These are phyloP conservation scores for Protosalanx chinensis DNA, from an alignment of 2,797 vertebrate genomes.

Conservation along the genomic window DNA sequence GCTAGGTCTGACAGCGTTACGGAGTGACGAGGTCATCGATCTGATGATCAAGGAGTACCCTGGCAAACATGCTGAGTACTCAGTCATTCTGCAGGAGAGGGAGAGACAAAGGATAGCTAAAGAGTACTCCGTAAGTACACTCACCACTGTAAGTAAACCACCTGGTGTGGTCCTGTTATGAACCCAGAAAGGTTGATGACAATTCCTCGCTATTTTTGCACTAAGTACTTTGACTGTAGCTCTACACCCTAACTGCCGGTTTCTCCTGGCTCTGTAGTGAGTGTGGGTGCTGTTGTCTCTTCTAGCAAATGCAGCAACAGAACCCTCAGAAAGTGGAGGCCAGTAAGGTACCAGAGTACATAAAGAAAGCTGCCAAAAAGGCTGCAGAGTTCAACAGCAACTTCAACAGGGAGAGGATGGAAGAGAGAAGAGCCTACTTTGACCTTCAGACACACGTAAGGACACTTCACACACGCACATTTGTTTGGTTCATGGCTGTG, in stretches of 20 bases:
- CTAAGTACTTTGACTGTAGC: not conserved
- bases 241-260: not conserved
- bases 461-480: not conserved
- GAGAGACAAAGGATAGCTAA: conserved; percentile 95
- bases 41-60: conserved; percentile 99
- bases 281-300: conserved; percentile 17
- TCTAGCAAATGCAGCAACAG: conserved; percentile 97
- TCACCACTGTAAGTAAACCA: conserved; percentile 39
- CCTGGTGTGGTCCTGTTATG: not conserved
- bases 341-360: conserved; percentile 98
- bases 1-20: conserved; percentile 91
- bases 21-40: conserved; percentile 98
- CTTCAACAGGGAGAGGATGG: conserved; percentile 96
- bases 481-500: not conserved
- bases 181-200: not conserved
- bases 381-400: conserved; percentile 98
- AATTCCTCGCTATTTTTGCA: not conserved
- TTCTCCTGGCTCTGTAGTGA: no score
- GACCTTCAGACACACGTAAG: conserved; percentile 89
- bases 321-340: conserved; percentile 97
- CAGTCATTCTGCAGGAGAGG: conserved; percentile 94
- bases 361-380: conserved; percentile 97
- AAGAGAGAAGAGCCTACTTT: conserved; percentile 97
- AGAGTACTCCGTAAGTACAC: conserved; percentile 90
- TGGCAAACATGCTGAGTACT: conserved; percentile 93